Conservation (phyloP, 2,888 invertebrate species). For the Glaucopsyche alexis region DNA sequence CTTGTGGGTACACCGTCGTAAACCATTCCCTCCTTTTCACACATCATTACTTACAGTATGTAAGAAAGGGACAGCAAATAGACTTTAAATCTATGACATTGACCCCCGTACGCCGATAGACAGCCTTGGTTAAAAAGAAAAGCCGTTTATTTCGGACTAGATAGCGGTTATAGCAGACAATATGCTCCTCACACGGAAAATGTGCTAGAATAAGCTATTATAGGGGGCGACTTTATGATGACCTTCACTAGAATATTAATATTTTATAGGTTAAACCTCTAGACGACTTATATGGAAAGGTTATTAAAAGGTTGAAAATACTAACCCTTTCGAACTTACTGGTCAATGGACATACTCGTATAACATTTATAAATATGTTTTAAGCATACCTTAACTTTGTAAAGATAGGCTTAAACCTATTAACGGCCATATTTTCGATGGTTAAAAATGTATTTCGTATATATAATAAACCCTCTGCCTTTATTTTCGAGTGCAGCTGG, state of each 20-base stretch:
- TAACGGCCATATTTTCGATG: no score
- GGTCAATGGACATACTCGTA: no score
- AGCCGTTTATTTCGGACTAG: slow-evolving; percentile 7
- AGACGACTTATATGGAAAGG: slow-evolving; percentile 7
- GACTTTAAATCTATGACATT: slow-evolving; percentile 21
- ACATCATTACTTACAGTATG: slow-evolving; percentile 28
- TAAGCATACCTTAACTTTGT: background rate
- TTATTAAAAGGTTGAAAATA: background rate
- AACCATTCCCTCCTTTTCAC: slow-evolving; percentile 42
- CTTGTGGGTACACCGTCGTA: slow-evolving; percentile 54
- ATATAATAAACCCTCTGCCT: no score
- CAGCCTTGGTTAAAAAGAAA: slow-evolving; percentile 12
- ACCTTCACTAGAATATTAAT: background rate
- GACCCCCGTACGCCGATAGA: slow-evolving; percentile 24
- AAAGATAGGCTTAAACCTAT: no score
- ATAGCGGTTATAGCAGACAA: background rate
- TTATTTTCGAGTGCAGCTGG: background rate
- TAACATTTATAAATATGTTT: background rate
- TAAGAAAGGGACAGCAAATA: background rate
- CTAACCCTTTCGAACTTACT: background rate
- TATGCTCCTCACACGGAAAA: slow-evolving; percentile 1
- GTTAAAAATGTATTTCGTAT: background rate
- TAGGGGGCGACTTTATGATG: background rate
- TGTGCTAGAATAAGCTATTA: background rate
- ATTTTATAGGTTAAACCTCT: background rate